Evolutionary conservation across 2,888 invertebrate genomes (phyloP).

Genomic region (Hecatera dysodea): DNA sequence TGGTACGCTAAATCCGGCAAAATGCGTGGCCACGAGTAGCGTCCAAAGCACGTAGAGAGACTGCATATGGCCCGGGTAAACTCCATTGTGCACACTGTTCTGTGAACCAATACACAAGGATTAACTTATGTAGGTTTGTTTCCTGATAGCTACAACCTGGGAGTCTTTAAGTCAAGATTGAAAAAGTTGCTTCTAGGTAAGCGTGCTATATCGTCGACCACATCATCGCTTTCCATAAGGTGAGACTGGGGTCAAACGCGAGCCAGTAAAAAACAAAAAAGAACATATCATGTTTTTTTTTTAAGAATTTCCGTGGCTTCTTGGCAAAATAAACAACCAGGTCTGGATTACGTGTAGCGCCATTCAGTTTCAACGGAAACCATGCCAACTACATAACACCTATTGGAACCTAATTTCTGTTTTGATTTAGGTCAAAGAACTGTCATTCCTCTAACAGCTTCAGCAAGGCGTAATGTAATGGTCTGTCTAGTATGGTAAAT

Average conservation of each 20-base stretch:
- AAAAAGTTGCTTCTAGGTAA: no score
- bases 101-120: conserved; percentile 79
- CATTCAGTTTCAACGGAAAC: not conserved
- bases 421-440: not conserved
- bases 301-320: not conserved
- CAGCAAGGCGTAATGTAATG: not conserved
- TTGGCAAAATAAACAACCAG: not conserved
- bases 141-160: no score
- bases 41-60: conserved; percentile 96
- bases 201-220: no score
- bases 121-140: not conserved
- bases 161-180: no score
- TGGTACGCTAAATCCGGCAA: conserved; percentile 95
- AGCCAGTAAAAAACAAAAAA: no score
- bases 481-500: not conserved
- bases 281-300: not conserved
- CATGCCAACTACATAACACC: not conserved
- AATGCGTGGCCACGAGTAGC: conserved; percentile 94
- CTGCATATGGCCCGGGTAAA: conserved; percentile 98
- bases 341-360: not conserved
- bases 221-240: no score
- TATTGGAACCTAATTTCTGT: not conserved
- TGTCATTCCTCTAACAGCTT: not conserved
- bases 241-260: no score
- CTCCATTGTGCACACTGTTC: conserved; percentile 98